Base-by-base conservation (phyloP, 2,113 vertebrate species). In the Colossoma macropomum region DNA sequence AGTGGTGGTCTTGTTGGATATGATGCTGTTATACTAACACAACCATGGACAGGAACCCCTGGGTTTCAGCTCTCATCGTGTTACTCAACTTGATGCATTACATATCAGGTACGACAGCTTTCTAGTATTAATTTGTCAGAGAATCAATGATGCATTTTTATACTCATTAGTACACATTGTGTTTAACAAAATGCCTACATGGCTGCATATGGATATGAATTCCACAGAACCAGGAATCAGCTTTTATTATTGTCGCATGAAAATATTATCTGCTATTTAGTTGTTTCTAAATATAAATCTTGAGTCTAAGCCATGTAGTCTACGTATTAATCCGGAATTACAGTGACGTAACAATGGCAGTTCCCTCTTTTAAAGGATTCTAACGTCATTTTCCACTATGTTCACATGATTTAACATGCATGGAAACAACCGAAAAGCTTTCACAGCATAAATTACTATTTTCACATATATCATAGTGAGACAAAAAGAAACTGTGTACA, bases 41-140 rank as follows among this genome's bases (percentile, higher is more conserved):
- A 27, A 80, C 34, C 65, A 84, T 87, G 83, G 76, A 83, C 23
- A 83, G 77, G 70, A 83, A 34, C 32, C 38, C 16, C 7, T 85
- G 83, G 83, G 75, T 85, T 77, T 69, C 19, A 1, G 6, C 52
- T 48, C 27, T 85, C 13, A 3, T 82, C 23, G 5, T 63, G 0
- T 34, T 80, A 41, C 59, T 73, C 8, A 9, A 80, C 16, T 59
- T 52, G 0, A 28, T 16, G n/a, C 21, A 12, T 13, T 32, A 16
- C 1, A n/a, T 54, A 34, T 75, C 77, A 85, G 83, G 86, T 87
- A 85, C 71, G 80, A 28, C 2, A 12, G 10, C 25, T 68, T 32
- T 13, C 15, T 25, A 27, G n/a, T 62, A 2, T 21, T 1, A 59
- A 0, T 59, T 23, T n/a, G 2, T 19, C 8, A 17, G 1, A 52